These are phyloP conservation scores for Scytalopus superciliaris DNA, from an alignment of 2,113 vertebrate species.

Conservation along the genomic window DNA sequence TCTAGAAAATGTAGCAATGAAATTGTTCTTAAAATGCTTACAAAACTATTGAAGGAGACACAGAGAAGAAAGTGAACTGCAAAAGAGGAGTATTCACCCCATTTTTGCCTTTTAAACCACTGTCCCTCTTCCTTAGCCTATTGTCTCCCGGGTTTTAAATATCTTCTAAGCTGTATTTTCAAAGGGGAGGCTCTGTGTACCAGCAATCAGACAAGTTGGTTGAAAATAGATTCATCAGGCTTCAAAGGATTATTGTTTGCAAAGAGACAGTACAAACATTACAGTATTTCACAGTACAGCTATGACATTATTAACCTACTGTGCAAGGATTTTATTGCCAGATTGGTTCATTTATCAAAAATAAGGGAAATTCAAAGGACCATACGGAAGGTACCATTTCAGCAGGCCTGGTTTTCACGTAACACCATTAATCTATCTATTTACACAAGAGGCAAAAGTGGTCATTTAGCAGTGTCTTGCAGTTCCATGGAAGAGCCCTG, in stretches of 20 bases:
- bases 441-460: constrained; percentile 76
- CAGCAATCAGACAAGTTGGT: constrained; percentile 61
- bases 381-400: constrained; percentile 81
- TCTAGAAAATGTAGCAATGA: neutral
- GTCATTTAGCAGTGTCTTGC: constrained; percentile 65
- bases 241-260: constrained; percentile 82
- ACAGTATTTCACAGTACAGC: constrained; percentile 81
- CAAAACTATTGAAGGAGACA: neutral
- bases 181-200: constrained; percentile 52
- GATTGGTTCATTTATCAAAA: constrained; percentile 84
- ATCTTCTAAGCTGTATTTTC: constrained; percentile 62
- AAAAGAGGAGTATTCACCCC: neutral
- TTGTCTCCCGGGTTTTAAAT: constrained; percentile 55
- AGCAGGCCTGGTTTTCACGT: constrained; percentile 74
- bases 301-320: constrained; percentile 85
- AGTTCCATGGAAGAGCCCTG: constrained; percentile 55
- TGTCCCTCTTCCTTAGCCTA: neutral
- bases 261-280: constrained; percentile 79
- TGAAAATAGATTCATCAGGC: constrained; percentile 81
- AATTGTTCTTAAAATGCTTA: neutral
- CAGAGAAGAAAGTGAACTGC: neutral
- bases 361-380: constrained; percentile 80
- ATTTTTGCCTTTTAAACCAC: neutral
- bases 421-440: constrained; percentile 78
- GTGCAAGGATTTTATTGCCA: constrained; percentile 79